Evolutionary conservation across 2,888 invertebrate species (phyloP).

Genomic region (Alloplasta piceator): DNA sequence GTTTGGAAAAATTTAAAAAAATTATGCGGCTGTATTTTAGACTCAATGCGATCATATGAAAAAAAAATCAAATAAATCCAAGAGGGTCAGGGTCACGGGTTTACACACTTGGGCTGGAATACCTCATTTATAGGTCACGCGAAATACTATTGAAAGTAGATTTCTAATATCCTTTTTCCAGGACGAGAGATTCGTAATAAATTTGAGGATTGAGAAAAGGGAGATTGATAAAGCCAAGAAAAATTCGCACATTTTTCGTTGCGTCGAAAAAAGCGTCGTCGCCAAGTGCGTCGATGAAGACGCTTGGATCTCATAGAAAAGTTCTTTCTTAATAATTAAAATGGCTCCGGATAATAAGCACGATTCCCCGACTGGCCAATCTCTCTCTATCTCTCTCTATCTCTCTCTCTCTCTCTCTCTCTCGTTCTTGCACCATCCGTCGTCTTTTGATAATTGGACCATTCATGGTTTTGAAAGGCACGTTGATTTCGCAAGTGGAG

Average conservation of each 20-base stretch:
- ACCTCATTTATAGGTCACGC: too few relatives aligned
- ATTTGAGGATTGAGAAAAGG: conserved; percentile 5
- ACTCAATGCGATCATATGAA: too few relatives aligned
- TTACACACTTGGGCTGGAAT: too few relatives aligned
- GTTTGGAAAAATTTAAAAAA: too few relatives aligned
- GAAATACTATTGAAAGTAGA: too few relatives aligned
- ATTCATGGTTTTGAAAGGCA: conserved; percentile 78
- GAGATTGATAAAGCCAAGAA: conserved; percentile 20
- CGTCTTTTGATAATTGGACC: conserved; percentile 56
- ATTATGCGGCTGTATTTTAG: too few relatives aligned
- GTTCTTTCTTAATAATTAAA: conserved; percentile 56
- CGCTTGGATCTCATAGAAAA: conserved; percentile 14
- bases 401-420: conserved; percentile 3
- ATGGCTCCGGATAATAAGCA: conserved; percentile 9
- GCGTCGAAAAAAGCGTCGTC: conserved; percentile 5
- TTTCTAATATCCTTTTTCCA: not conserved
- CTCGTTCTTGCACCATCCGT: conserved; percentile 4
- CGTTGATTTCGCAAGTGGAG: conserved; percentile 81
- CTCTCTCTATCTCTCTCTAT: not conserved
- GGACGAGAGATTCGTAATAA: conserved; percentile 13
- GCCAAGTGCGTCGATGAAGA: not conserved
- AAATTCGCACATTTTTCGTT: not conserved
- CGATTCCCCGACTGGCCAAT: conserved; percentile 38
- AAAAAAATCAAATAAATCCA: too few relatives aligned
- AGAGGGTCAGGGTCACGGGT: too few relatives aligned